Conservation (phyloP, 2,888 invertebrate species). For the Philonicus albiceps region DNA sequence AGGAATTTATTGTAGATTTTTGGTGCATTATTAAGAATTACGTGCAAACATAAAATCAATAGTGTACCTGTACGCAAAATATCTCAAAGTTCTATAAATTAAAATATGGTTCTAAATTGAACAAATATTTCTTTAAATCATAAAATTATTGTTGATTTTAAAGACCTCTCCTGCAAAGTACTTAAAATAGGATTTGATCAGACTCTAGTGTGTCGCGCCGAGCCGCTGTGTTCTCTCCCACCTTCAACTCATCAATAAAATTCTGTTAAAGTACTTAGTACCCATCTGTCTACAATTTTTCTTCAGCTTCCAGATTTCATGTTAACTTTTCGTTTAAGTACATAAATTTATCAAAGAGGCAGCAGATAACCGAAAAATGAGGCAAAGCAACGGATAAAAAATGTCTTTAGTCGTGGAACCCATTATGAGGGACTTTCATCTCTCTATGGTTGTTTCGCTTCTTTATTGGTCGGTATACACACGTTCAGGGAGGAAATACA, state of each 20-base stretch:
- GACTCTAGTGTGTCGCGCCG: neutral
- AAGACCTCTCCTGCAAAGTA: neutral
- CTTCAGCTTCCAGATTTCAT: conserved; percentile 42
- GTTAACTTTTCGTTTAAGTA: conserved; percentile 45
- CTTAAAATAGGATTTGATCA: neutral
- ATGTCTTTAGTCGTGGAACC: conserved; percentile 30
- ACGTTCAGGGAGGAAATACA: too few relatives aligned
- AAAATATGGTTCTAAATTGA: neutral
- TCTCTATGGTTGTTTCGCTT: conserved; percentile 19
- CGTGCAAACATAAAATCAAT: neutral
- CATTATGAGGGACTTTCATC: conserved; percentile 42
- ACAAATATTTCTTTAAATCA: neutral
- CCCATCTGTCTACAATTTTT: conserved; percentile 46
- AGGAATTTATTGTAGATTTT: neutral
- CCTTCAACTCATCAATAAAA: conserved; percentile 19
- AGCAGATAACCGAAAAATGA: conserved; percentile 17
- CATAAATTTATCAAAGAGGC: conserved; percentile 30
- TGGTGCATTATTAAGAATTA: neutral
- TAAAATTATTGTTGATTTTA: neutral
- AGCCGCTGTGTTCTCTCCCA: neutral
- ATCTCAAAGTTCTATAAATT: neutral
- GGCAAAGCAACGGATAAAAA: conserved; percentile 15
- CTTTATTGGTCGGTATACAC: conserved; percentile 20
- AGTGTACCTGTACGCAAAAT: neutral
- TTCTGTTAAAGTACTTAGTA: conserved; percentile 41